Evolutionary conservation across 2,113 vertebrate genomes (phyloP), one percentile per base, ranked within the genome.

Genomic region (Microcebus griseorufus): DNA sequence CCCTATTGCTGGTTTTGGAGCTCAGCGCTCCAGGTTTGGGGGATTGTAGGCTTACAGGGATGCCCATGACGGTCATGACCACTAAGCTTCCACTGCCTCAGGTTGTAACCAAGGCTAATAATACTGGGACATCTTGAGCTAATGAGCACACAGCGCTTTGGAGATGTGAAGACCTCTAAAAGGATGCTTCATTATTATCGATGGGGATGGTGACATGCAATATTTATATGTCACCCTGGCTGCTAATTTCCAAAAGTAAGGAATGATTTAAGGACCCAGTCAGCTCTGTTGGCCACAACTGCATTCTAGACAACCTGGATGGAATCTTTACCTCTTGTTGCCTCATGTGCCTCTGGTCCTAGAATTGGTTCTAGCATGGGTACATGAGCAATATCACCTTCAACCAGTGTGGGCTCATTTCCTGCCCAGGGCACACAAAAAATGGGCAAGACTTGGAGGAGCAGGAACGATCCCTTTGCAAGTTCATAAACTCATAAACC

Each of bases 191-290:
- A 1, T 69, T 37, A 51, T 12, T 60, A 39, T 1, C 58, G 80
- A 87, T 4, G 45, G 82, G 45, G 55, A 62, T 6, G 37, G 75
- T 42, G 53, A 58, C 67, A 20, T 4, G 42, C 25, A 70, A n/a
- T 62, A 45, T 62, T 34, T 80, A 69, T 39, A 51, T 5, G 37
- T n/a, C 42, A 53, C 80, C 80, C 17, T 45, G 55, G 18, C 42
- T 25, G 64, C 91, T 87, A 6, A 93, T 86, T 94, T 97, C 69
- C 80, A 75, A 90, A 90, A 27, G 27, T 32, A 88, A 91, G 84
- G 53, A 78, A 51, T n/a, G 53, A 55, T 22, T 73, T 69, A 88
- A 78, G 65, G 45, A n/a, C 27, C 34, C 78, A 65, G 53, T 6
- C 78, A 37, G 48, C 58, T 93, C 81, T 14, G 22, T 2, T 25